Evolutionary conservation across 2,888 invertebrate species (phyloP).

Genomic region (Cephonodes hylas): DNA sequence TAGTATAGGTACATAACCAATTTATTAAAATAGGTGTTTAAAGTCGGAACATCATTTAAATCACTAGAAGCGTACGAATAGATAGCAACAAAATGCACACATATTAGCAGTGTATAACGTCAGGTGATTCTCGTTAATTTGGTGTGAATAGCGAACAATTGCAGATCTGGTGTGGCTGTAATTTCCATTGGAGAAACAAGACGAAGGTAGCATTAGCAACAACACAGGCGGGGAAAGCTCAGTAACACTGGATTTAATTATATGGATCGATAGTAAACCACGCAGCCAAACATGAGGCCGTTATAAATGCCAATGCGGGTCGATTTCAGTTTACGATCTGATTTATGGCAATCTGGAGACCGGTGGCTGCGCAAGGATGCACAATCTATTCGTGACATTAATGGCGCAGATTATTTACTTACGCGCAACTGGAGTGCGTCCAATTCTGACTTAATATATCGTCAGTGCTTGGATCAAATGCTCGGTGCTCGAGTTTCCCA

Average conservation of each 20-base stretch:
- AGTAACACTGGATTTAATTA: conserved; percentile 31
- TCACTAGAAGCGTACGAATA: neutral
- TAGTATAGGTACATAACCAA: neutral
- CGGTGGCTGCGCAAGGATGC: conserved; percentile 59
- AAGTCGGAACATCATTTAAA: neutral
- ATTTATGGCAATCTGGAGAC: conserved; percentile 44
- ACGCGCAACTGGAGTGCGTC: conserved; percentile 57
- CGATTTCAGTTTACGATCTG: conserved; percentile 41
- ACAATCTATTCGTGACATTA: conserved; percentile 70
- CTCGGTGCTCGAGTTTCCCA: conserved; percentile 63
- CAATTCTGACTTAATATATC: conserved; percentile 68
- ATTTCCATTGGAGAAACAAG: neutral
- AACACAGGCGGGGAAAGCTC: neutral
- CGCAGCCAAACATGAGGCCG: conserved; percentile 28
- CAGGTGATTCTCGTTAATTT: conserved; percentile 2
- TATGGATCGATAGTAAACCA: conserved; percentile 33
- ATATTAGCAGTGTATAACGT: conserved; percentile 38
- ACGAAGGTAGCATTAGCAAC: neutral
- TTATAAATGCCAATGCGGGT: conserved; percentile 45
- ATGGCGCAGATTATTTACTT: conserved; percentile 52
- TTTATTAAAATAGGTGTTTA: neutral
- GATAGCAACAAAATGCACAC: conserved; percentile 33
- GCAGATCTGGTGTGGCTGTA: neutral
- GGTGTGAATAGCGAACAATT: neutral
- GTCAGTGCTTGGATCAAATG: conserved; percentile 40